Percentiles rank a stretch among this genome's conserved stretches.
These are phyloP conservation scores for Anguilla obscura DNA, from an alignment of 2,797 vertebrate genomes.

Conservation along the genomic window DNA sequence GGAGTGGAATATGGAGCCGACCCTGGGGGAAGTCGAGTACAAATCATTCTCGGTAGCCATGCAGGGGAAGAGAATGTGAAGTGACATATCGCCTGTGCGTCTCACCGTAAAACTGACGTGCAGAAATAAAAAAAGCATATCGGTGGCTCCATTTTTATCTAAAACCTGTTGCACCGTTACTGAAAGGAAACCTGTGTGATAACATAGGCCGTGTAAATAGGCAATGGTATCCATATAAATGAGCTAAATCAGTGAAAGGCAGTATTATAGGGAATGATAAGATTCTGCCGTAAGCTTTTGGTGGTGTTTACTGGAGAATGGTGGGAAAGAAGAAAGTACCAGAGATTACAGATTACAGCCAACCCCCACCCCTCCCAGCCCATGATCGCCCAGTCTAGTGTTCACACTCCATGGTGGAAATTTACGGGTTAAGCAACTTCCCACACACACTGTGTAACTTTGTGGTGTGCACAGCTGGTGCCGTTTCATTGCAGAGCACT, in stretches of 20 bases:
- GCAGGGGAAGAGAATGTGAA: neutral
- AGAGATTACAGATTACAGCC: conserved; percentile 54
- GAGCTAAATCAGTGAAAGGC: conserved; percentile 29
- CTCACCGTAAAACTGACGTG: neutral
- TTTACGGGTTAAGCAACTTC: conserved; percentile 68
- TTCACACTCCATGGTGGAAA: conserved; percentile 38
- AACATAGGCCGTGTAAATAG: neutral
- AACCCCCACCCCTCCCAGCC: conserved; percentile 19
- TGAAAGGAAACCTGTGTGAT: neutral
- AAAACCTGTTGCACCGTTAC: neutral
- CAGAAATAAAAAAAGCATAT: neutral
- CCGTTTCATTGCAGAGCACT: conserved; percentile 71
- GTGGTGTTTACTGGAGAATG: conserved; percentile 51
- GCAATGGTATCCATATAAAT: neutral
- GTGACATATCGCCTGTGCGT: neutral
- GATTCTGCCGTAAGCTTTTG: conserved; percentile 44
- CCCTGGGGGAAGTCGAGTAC: neutral
- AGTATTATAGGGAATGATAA: conserved; percentile 40
- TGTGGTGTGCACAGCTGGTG: conserved; percentile 78
- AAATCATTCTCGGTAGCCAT: neutral
- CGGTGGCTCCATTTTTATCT: neutral
- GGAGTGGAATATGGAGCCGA: neutral
- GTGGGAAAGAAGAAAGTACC: conserved; percentile 46
- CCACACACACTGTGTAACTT: conserved; percentile 59
- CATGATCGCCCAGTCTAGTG: conserved; percentile 20